A percentile compares a stretch with the other conserved stretches of the same genome.
These are phyloP conservation scores for Lypha dubia DNA, from an alignment of 2,888 invertebrate genomes.

Conservation along the genomic window DNA sequence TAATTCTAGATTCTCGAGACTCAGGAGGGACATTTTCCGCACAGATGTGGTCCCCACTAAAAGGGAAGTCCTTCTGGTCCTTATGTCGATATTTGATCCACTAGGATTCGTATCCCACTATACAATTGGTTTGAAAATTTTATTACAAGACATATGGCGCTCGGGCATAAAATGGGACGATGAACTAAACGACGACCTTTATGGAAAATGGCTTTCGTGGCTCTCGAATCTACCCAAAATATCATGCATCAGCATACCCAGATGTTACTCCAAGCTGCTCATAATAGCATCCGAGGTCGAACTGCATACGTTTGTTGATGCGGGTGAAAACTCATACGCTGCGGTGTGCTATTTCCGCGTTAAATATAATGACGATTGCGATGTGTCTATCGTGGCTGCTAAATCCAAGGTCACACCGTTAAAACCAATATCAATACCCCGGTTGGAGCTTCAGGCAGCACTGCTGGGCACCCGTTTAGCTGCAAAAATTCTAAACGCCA, in stretches of 20 bases:
- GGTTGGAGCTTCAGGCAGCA: neutral
- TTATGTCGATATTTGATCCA: neutral
- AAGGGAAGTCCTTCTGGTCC: neutral
- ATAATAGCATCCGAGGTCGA: neutral
- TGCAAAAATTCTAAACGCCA: too few relatives aligned
- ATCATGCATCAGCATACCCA: neutral
- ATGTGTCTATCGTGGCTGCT: constrained; percentile 1
- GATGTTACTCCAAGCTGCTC: neutral
- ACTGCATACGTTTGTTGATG: neutral
- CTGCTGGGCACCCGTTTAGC: too few relatives aligned
- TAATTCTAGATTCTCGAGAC: constrained; percentile 4
- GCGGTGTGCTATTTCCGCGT: neutral
- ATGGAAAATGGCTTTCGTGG: neutral
- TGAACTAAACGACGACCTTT: neutral
- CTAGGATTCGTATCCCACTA: neutral
- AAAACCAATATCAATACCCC: constrained; percentile 31
- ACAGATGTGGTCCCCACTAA: neutral
- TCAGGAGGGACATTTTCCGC: neutral
- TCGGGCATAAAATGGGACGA: neutral
- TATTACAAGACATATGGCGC: neutral
- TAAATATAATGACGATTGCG: neutral
- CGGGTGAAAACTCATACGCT: neutral
- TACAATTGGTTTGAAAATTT: neutral
- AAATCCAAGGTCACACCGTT: constrained; percentile 25
- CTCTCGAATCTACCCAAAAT: neutral